phyloP scores from a whole-genome alignment of 2,888 invertebrate genomes.

The Mactromeris polynyma region DNA sequence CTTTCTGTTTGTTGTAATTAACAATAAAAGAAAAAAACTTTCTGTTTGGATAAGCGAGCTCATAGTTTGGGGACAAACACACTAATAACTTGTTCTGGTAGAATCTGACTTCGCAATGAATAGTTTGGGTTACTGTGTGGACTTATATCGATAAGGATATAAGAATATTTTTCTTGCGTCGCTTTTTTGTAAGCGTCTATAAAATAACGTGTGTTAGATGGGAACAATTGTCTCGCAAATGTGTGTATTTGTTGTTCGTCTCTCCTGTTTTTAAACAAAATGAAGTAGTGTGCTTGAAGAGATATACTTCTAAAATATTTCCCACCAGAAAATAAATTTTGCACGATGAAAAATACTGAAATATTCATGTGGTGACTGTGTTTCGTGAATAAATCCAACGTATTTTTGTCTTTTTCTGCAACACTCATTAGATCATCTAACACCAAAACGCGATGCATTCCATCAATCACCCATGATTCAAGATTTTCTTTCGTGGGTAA shows the following conservation, averaged over 20 bases:
- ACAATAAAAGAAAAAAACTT: conserved; percentile 23
- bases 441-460: too few relatives aligned
- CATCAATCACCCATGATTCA: too few relatives aligned
- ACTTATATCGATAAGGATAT: conserved; percentile 42
- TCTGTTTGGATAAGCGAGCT: conserved; percentile 24
- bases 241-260: too few relatives aligned
- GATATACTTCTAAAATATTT: too few relatives aligned
- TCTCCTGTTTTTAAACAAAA: too few relatives aligned
- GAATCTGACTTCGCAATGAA: conserved; percentile 41
- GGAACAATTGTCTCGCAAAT: conserved; percentile 35
- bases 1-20: conserved; percentile 7
- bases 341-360: not conserved
- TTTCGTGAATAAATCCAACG: conserved; percentile 44
- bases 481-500: too few relatives aligned
- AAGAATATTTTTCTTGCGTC: conserved; percentile 36
- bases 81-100: conserved; percentile 37
- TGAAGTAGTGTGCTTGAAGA: too few relatives aligned
- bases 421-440: too few relatives aligned
- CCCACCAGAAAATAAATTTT: too few relatives aligned
- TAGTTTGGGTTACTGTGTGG: conserved; percentile 41
- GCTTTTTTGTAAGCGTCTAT: too few relatives aligned
- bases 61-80: conserved; percentile 47
- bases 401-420: conserved; percentile 32
- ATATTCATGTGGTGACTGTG: conserved; percentile 47
- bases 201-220: conserved; percentile 31